phyloP scores from a whole-genome alignment of 2,113 vertebrate genomes.

The Ceratotherium simum region DNA sequence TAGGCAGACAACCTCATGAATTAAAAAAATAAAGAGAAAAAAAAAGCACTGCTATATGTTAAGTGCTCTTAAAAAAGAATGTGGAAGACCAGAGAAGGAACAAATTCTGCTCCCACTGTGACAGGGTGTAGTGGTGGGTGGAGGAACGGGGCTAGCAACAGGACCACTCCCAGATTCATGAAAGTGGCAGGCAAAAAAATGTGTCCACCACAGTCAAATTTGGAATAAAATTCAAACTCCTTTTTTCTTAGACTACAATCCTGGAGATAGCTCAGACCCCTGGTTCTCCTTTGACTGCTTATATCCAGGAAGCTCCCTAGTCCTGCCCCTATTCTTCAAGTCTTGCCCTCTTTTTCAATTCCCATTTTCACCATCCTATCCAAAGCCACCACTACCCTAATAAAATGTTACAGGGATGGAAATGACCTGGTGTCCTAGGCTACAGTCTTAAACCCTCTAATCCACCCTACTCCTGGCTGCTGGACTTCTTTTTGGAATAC shows the following conservation, averaged over 20 bases:
- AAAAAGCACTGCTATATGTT: neutral
- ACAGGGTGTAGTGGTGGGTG: neutral
- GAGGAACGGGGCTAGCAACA: too few relatives aligned
- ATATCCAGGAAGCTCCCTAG: neutral
- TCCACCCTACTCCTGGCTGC: neutral
- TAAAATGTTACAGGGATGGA: neutral
- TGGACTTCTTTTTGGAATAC: neutral
- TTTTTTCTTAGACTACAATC: neutral
- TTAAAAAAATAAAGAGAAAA: neutral
- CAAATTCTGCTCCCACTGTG: too few relatives aligned
- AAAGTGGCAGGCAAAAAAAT: too few relatives aligned
- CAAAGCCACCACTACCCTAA: neutral
- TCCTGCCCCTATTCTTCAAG: neutral
- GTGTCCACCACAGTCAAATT: too few relatives aligned
- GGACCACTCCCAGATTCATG: fast-evolving
- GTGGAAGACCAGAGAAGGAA: neutral
- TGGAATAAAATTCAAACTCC: neutral
- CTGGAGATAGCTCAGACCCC: neutral
- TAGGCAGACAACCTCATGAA: neutral
- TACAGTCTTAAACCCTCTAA: neutral
- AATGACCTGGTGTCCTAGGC: neutral
- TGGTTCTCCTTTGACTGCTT: neutral
- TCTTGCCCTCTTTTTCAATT: neutral
- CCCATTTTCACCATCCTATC: neutral
- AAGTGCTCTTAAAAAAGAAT: neutral